Percentiles rank a stretch among this genome's conserved stretches.
Conservation (phyloP, 2,888 invertebrate species). For the Caenorhabditis sp. region DNA sequence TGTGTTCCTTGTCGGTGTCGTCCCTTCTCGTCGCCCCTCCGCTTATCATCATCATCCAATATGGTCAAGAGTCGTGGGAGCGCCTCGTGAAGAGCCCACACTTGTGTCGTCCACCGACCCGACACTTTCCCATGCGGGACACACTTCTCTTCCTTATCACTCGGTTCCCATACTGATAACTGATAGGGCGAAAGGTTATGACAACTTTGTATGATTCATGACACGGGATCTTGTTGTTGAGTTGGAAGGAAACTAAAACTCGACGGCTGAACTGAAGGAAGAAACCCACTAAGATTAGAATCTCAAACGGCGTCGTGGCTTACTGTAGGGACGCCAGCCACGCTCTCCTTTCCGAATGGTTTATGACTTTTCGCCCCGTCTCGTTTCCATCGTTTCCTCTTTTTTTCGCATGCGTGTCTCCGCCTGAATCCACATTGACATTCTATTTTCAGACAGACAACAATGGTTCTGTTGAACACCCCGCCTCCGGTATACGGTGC, state of each 20-base stretch:
- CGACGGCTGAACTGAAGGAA: too few species aligned
- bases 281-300: constrained; percentile 30
- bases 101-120: too few species aligned
- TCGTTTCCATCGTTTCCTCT: constrained; percentile 13
- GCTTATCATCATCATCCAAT: constrained; percentile 39
- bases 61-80: constrained; percentile 51
- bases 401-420: not conserved
- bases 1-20: not conserved
- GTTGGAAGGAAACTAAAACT: too few species aligned
- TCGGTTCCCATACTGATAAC: constrained; percentile 51
- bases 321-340: constrained; percentile 45
- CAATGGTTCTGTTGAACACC: constrained; percentile 30
- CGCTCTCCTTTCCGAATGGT: constrained; percentile 41
- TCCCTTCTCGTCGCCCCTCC: not conserved
- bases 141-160: constrained; percentile 33
- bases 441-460: constrained; percentile 11
- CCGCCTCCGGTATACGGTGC: constrained; percentile 15
- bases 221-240: too few species aligned
- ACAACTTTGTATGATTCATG: not conserved
- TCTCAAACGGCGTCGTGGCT: constrained; percentile 28
- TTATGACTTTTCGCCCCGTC: constrained; percentile 51
- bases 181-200: too few species aligned
- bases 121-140: constrained; percentile 42
- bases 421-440: not conserved
- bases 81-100: constrained; percentile 2